Evolutionary conservation across 2,113 vertebrate species (phyloP).

Genomic region (Ptyas mucosa): DNA sequence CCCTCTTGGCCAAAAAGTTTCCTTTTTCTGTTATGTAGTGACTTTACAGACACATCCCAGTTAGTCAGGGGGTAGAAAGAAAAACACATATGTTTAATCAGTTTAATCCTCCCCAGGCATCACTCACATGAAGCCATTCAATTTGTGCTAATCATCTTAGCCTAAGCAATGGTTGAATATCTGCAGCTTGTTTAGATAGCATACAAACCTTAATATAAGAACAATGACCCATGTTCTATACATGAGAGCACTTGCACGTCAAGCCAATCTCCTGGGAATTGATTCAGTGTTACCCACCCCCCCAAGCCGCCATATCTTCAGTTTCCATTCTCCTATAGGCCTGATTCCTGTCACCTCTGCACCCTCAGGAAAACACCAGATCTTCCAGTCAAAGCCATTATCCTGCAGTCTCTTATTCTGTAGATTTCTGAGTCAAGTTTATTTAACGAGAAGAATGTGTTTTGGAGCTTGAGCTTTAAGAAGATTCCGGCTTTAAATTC

Average conservation of each 20-base stretch:
- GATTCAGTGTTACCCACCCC: not conserved
- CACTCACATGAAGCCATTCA: not conserved
- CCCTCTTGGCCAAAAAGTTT: not conserved
- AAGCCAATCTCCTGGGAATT: not conserved
- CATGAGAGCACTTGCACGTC: not conserved
- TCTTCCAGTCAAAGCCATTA: not conserved
- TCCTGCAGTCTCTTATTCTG: not conserved
- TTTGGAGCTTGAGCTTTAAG: too few species aligned
- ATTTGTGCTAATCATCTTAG: not conserved
- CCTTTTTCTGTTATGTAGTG: not conserved
- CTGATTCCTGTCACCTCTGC: not conserved
- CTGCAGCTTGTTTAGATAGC: not conserved
- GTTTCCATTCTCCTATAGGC: not conserved
- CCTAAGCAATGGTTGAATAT: not conserved
- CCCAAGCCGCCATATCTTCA: not conserved
- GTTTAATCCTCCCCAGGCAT: not conserved
- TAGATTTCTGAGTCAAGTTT: not conserved
- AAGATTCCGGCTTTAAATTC: not conserved
- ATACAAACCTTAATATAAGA: not conserved
- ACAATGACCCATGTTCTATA: not conserved
- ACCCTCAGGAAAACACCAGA: not conserved
- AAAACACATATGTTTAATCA: not conserved
- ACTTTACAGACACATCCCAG: not conserved
- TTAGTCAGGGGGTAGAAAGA: not conserved
- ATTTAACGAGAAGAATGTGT: not conserved